Conservation (phyloP, 2,888 invertebrate genomes). For the Ferdinandea cuprea region DNA sequence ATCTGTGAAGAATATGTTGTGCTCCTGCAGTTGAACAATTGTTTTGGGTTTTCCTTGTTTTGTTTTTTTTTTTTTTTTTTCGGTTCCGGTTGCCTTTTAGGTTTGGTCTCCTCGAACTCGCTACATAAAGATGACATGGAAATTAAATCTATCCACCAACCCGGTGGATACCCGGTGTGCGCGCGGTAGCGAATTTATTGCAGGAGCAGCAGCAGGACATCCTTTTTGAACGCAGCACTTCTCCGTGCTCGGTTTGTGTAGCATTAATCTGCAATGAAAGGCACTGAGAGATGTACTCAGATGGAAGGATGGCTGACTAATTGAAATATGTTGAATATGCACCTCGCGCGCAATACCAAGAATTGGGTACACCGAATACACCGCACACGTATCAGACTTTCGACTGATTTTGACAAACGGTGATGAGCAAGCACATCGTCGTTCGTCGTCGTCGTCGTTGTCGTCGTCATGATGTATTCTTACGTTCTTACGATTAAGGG, state of each 20-base stretch:
- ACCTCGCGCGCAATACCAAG: slow-evolving; percentile 28
- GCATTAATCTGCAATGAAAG: slow-evolving; percentile 53
- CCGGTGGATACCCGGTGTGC: slow-evolving; percentile 51
- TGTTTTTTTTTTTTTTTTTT: too few species aligned
- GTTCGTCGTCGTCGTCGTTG: too few species aligned
- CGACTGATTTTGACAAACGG: slow-evolving; percentile 72
- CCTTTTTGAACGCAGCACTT: slow-evolving; percentile 6
- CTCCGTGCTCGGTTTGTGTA: neutral
- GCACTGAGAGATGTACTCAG: neutral
- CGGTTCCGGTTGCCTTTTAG: too few species aligned
- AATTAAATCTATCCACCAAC: slow-evolving; percentile 70
- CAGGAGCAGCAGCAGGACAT: slow-evolving; percentile 18
- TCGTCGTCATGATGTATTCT: too few species aligned
- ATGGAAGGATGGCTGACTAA: slow-evolving; percentile 52
- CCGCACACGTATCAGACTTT: slow-evolving; percentile 58
- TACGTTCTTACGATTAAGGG: neutral
- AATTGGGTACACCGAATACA: slow-evolving; percentile 2
- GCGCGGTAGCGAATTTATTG: slow-evolving; percentile 58
- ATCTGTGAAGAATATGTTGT: slow-evolving; percentile 65
- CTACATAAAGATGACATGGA: slow-evolving; percentile 70
- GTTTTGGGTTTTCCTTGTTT: slow-evolving; percentile 45
- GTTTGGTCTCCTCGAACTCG: slow-evolving; percentile 28
- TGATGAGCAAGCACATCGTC: slow-evolving; percentile 36
- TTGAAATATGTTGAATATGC: slow-evolving; percentile 72
- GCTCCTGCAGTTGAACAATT: slow-evolving; percentile 64